A percentile compares a stretch with the other conserved stretches of the same genome.
phyloP scores from a whole-genome alignment of 2,888 invertebrate genomes.

The Prionchulus punctatus region DNA sequence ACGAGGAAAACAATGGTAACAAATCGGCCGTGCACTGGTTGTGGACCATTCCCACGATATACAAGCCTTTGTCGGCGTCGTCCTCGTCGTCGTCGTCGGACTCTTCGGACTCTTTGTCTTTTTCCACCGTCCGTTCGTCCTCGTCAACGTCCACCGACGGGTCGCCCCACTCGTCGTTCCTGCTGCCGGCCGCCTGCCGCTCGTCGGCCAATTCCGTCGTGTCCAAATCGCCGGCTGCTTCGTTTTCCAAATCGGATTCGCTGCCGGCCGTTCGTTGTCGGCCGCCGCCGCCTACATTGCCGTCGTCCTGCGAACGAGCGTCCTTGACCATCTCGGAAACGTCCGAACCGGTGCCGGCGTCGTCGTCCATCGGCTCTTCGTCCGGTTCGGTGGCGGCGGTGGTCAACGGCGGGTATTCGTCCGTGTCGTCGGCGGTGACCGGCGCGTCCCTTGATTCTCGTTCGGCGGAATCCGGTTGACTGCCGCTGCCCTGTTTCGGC shows the following conservation, averaged over 20 bases:
- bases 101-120: slow-evolving; percentile 19
- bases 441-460: not conserved
- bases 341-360: not conserved
- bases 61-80: slow-evolving; percentile 43
- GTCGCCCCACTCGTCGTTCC: slow-evolving; percentile 11
- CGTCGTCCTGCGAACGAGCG: too few species aligned
- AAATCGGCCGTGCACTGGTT: slow-evolving; percentile 51
- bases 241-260: not conserved
- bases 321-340: not conserved
- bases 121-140: slow-evolving; percentile 17
- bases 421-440: not conserved
- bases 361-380: not conserved
- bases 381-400: too few species aligned
- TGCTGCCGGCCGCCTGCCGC: slow-evolving; percentile 10
- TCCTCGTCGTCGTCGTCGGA: slow-evolving; percentile 16
- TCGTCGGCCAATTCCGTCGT: slow-evolving; percentile 13
- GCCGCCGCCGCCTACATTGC: too few species aligned
- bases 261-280: too few species aligned
- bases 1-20: slow-evolving; percentile 70
- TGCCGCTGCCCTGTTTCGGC: too few species aligned
- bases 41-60: slow-evolving; percentile 77
- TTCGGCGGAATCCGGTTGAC: too few species aligned
- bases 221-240: not conserved
- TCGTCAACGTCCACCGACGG: slow-evolving; percentile 14
- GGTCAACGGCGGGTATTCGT: not conserved